Conservation (phyloP, 2,797 vertebrate species). For the Calcarius lapponicus region DNA sequence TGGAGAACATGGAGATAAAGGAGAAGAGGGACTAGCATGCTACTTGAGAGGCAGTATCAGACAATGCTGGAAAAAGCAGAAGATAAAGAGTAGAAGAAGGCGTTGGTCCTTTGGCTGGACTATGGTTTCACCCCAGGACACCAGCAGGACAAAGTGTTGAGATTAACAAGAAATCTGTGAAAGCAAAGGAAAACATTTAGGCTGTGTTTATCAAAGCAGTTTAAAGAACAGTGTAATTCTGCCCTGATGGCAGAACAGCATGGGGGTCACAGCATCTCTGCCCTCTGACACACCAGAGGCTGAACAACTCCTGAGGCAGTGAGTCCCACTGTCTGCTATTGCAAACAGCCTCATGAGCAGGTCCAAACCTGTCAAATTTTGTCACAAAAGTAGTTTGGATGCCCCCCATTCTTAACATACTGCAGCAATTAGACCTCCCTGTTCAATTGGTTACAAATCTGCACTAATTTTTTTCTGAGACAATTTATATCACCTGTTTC, state of each 20-base stretch:
- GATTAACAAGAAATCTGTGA: not conserved
- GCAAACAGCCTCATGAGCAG: not conserved
- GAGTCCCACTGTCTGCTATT: not conserved
- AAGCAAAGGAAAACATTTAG: slow-evolving; percentile 1
- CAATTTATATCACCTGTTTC: not conserved
- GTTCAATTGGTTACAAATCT: not conserved
- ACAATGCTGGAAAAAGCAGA: not conserved
- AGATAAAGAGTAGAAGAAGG: not conserved
- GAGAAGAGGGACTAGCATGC: not conserved
- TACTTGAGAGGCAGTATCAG: not conserved
- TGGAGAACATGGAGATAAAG: not conserved
- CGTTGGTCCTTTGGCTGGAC: not conserved
- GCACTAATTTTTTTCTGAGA: not conserved
- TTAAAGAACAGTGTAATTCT: not conserved
- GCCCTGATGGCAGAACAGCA: not conserved
- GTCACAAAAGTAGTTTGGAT: not conserved
- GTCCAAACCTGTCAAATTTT: not conserved
- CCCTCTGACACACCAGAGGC: not conserved
- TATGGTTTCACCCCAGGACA: not conserved
- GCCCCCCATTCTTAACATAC: not conserved
- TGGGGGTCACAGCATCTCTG: not conserved
- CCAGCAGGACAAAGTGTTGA: not conserved
- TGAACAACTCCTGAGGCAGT: not conserved
- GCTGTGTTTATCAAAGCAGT: not conserved
- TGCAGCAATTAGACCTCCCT: not conserved